These are phyloP conservation scores for Drosophila longiperda DNA, from an alignment of 2,888 invertebrate species.

Conservation along the genomic window DNA sequence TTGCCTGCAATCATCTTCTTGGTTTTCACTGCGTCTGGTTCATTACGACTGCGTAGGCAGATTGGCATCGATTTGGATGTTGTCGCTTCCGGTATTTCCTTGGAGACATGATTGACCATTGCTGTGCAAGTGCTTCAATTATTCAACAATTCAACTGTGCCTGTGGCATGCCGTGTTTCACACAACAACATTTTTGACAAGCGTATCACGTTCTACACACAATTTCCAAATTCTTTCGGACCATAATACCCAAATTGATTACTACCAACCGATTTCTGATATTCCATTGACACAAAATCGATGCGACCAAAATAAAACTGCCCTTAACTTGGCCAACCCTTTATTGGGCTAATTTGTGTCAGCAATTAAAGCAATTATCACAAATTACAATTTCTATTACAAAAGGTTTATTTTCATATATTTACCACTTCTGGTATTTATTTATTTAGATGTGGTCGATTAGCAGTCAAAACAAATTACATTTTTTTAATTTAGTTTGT, in stretches of 20 bases:
- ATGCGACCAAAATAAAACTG: slow-evolving; percentile 45
- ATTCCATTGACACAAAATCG: slow-evolving; percentile 61
- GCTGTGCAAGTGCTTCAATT: slow-evolving; percentile 53
- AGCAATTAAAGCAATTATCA: slow-evolving; percentile 3
- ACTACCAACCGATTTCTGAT: slow-evolving; percentile 22
- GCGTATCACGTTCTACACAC: slow-evolving; percentile 50
- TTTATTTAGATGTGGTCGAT: not conserved
- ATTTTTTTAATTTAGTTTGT: not conserved
- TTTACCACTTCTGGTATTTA: not conserved
- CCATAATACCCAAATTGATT: slow-evolving; percentile 37
- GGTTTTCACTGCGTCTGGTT: slow-evolving; percentile 31
- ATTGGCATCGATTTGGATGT: slow-evolving; percentile 61
- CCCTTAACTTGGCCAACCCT: slow-evolving; percentile 3
- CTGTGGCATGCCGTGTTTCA: slow-evolving; percentile 51
- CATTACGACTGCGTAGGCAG: slow-evolving; percentile 39
- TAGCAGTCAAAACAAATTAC: not conserved
- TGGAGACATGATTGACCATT: slow-evolving; percentile 43
- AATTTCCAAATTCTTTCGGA: slow-evolving; percentile 48
- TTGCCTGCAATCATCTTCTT: slow-evolving; percentile 1
- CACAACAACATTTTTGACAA: slow-evolving; percentile 35
- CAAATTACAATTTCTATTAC: not conserved
- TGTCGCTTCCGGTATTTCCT: slow-evolving; percentile 32
- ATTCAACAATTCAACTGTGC: slow-evolving; percentile 58
- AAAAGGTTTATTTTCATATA: not conserved
- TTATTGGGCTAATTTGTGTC: slow-evolving; percentile 14